A percentile compares a stretch with the other conserved stretches of the same genome.
Conservation (phyloP, 2,888 invertebrate species). For the Ormia ochracea region DNA sequence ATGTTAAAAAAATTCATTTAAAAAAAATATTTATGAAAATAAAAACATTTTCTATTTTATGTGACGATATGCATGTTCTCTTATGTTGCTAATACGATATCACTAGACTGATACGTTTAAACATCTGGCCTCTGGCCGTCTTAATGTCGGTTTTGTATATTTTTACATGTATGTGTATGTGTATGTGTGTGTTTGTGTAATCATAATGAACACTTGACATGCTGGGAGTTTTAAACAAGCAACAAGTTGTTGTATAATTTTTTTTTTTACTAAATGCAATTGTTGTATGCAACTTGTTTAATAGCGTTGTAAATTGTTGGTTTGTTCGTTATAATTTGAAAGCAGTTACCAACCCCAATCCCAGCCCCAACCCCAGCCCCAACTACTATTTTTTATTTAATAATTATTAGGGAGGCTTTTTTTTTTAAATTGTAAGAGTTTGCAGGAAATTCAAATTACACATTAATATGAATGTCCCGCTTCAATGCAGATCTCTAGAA, state of each 20-base stretch:
- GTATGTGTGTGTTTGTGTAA: background rate
- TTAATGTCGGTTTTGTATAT: background rate
- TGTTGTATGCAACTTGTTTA: slow-evolving; percentile 11
- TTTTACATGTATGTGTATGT: no score
- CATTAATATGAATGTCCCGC: background rate
- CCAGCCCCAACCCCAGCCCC: no score
- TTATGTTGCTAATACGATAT: no score
- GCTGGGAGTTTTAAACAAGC: slow-evolving; percentile 24
- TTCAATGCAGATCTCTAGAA: background rate
- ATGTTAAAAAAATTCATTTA: no score
- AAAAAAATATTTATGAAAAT: no score
- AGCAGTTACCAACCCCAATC: slow-evolving; percentile 22
- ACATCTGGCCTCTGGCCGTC: slow-evolving; percentile 55
- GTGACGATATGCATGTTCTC: no score
- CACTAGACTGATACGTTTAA: slow-evolving; percentile 18
- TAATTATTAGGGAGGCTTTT: slow-evolving; percentile 1
- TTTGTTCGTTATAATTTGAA: background rate
- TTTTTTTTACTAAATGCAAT: slow-evolving; percentile 9
- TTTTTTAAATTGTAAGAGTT: background rate
- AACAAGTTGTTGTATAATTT: slow-evolving; percentile 49
- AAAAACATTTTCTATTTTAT: no score
- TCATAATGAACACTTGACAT: slow-evolving; percentile 46
- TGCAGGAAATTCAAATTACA: background rate
- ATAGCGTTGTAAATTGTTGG: background rate
- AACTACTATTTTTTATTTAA: background rate